A percentile compares a stretch with the other conserved stretches of the same genome.
phyloP scores from a whole-genome alignment of 2,888 invertebrate species.

The Drosophila koepferae region DNA sequence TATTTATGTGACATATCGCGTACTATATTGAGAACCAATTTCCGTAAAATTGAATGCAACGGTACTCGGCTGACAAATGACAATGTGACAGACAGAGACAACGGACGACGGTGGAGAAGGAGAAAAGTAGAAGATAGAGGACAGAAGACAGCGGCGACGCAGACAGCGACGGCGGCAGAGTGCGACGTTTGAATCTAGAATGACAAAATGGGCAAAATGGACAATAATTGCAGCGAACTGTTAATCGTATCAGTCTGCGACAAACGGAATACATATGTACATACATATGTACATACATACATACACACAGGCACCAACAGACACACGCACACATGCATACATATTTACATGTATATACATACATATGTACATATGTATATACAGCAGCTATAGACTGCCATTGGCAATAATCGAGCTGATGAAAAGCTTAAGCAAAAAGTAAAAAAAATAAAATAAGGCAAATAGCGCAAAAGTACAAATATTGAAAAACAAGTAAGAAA shows the following conservation, averaged over 20 bases:
- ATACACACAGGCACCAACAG: no score
- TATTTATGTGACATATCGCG: slow-evolving; percentile 25
- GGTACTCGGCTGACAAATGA: slow-evolving; percentile 12
- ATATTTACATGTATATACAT: neutral
- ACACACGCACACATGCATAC: neutral
- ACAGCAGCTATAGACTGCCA: neutral
- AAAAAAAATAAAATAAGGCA: no score
- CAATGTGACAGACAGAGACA: slow-evolving; percentile 7
- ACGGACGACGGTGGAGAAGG: neutral
- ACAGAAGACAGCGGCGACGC: neutral
- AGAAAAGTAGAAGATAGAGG: neutral
- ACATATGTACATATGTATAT: no score
- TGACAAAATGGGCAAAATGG: slow-evolving; percentile 34
- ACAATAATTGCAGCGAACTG: slow-evolving; percentile 49
- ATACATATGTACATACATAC: neutral
- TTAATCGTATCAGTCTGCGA: slow-evolving; percentile 39
- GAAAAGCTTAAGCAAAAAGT: slow-evolving; percentile 16
- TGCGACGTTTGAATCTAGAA: slow-evolving; percentile 7
- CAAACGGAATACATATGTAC: slow-evolving; percentile 4
- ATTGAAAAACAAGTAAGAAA: no score
- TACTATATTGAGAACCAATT: slow-evolving; percentile 34
- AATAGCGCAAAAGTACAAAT: no score
- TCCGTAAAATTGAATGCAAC: slow-evolving; percentile 44
- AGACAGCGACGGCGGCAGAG: neutral
- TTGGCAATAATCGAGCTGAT: slow-evolving; percentile 42